phyloP scores from a whole-genome alignment of 2,888 invertebrate species.

The Eilema caniola region DNA sequence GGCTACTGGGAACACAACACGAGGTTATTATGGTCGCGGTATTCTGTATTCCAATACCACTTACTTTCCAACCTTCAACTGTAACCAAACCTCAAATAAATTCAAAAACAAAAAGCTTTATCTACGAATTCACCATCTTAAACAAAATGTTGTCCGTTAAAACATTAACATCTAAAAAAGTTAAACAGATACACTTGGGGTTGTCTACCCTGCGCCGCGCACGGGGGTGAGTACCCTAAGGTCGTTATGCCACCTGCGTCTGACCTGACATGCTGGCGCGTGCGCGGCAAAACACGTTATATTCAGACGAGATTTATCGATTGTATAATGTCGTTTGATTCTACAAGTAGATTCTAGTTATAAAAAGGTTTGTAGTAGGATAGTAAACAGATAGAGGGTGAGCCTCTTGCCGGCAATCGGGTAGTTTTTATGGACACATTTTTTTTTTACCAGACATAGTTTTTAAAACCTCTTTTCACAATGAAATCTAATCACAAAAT shows the following conservation, averaged over 20 bases:
- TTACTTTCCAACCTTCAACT: too few species aligned
- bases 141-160: constrained; percentile 44
- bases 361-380: not conserved
- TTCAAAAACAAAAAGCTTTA: constrained; percentile 8
- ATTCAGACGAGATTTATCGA: constrained; percentile 19
- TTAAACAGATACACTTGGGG: constrained; percentile 38
- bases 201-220: constrained; percentile 64
- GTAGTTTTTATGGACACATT: not conserved
- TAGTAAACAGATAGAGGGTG: not conserved
- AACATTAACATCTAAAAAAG: constrained; percentile 13
- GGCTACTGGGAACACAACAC: too few species aligned
- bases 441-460: too few species aligned
- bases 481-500: too few species aligned
- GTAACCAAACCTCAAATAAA: too few species aligned
- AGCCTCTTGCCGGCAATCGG: not conserved
- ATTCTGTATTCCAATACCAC: too few species aligned
- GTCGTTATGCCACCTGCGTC: constrained; percentile 69
- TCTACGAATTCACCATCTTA: constrained; percentile 15
- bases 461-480: too few species aligned
- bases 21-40: too few species aligned
- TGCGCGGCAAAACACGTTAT: constrained; percentile 56
- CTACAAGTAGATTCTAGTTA: not conserved
- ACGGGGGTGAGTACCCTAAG: constrained; percentile 67
- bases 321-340: not conserved
- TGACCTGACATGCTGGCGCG: constrained; percentile 81